These are phyloP conservation scores for Plectrocnemia conspersa DNA, from an alignment of 1,140 invertebrate species.

Conservation along the genomic window DNA sequence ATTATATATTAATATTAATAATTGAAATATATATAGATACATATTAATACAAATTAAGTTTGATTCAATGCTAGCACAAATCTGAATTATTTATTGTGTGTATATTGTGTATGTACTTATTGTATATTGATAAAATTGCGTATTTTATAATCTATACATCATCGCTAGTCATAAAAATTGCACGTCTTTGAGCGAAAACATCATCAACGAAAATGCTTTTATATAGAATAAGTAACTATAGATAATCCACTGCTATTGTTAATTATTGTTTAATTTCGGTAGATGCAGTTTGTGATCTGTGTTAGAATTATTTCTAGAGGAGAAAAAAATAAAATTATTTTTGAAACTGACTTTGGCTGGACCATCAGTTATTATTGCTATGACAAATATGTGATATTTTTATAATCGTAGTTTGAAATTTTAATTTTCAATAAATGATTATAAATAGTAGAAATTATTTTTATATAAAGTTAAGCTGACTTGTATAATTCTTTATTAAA, in stretches of 20 bases:
- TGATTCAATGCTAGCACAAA: too few relatives aligned
- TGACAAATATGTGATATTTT: constrained; percentile 37
- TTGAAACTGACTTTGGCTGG: constrained; percentile 36
- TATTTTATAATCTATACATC: too few relatives aligned
- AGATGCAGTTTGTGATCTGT: constrained; percentile 28
- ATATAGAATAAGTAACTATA: constrained; percentile 18
- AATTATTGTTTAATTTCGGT: constrained; percentile 17
- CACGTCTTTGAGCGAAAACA: constrained; percentile 12
- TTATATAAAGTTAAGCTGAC: constrained; percentile 34
- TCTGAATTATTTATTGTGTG: too few relatives aligned
- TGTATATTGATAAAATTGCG: too few relatives aligned
- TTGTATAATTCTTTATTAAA: constrained; percentile 25
- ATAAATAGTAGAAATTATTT: constrained; percentile 35
- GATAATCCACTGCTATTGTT: constrained; percentile 34
- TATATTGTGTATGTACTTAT: too few relatives aligned
- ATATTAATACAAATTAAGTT: too few relatives aligned
- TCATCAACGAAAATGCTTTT: constrained; percentile 27
- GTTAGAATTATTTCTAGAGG: constrained; percentile 33
- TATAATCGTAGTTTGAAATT: constrained; percentile 35
- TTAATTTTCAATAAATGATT: constrained; percentile 33
- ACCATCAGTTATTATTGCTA: constrained; percentile 35
- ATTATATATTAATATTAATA: too few relatives aligned
- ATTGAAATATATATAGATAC: too few relatives aligned
- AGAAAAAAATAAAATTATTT: constrained; percentile 35
- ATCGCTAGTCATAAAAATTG: constrained; percentile 29